These are phyloP conservation scores for Cyprinodon diabolis DNA, from an alignment of 2,797 vertebrate species.

Conservation along the genomic window DNA sequence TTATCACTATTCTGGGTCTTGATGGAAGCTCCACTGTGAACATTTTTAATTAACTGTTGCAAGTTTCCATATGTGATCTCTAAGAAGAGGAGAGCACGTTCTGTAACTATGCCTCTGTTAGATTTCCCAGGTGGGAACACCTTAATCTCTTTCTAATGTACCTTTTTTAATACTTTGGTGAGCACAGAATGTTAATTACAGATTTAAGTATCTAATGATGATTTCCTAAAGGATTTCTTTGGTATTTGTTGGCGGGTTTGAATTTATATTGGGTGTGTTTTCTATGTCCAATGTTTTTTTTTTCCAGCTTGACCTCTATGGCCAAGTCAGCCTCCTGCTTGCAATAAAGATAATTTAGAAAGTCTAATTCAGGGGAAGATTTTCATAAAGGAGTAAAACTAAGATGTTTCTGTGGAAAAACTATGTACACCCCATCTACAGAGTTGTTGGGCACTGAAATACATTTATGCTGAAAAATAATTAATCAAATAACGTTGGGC, in stretches of 20 bases:
- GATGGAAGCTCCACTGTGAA: slow-evolving; percentile 48
- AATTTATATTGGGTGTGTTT: neutral
- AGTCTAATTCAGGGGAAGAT: neutral
- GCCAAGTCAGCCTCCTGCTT: neutral
- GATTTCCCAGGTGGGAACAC: slow-evolving; percentile 51
- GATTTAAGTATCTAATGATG: slow-evolving; percentile 11
- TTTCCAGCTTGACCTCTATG: neutral
- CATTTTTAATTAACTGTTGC: slow-evolving; percentile 48
- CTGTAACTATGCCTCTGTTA: slow-evolving; percentile 26
- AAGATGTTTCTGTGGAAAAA: too few species aligned
- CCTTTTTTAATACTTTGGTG: slow-evolving; percentile 22
- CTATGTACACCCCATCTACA: too few species aligned
- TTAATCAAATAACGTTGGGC: too few species aligned
- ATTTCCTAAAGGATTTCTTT: neutral
- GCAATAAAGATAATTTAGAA: neutral
- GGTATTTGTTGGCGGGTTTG: neutral
- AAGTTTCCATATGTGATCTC: slow-evolving; percentile 20
- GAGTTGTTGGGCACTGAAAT: too few species aligned
- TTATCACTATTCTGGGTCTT: slow-evolving; percentile 32
- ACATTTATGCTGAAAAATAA: too few species aligned
- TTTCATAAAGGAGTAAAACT: too few species aligned
- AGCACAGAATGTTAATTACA: slow-evolving; percentile 40
- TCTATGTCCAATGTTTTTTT: neutral
- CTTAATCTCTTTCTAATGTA: slow-evolving; percentile 35
- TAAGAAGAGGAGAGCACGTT: slow-evolving; percentile 15